Evolutionary conservation across 1,140 invertebrate species (phyloP), one percentile per base, ranked within the genome.

Genomic region (Medauroidea extradentata): DNA sequence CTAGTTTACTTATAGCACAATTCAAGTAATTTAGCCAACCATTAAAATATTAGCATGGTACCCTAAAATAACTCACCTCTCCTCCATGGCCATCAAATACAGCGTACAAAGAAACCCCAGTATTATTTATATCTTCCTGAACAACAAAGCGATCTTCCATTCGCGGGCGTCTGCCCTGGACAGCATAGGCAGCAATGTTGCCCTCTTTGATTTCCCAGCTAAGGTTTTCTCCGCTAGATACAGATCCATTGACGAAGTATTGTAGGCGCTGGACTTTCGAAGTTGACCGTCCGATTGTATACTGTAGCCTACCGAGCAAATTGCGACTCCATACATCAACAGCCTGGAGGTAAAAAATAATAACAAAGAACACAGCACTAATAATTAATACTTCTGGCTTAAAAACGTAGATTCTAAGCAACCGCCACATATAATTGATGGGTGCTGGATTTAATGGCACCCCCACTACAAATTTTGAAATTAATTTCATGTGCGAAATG

Each of bases 51-150:
- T n/a, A n/a, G n/a, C n/a, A n/a, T n/a, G n/a, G n/a, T n/a, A n/a
- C n/a, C n/a, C n/a, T n/a, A n/a, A n/a, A 25, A 24, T 23, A 7
- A 25, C 38, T 71, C 77, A 88, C 86, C 76, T 95, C 90, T 50
- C 94, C 94, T 53, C 94, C 94, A 75, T 97, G 94, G 0, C 94
- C 94, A 80, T 97, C 94, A 75, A 96, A 96, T 54, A 96, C 85
- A 39, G 92, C 93, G 79, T 92, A 96, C 46, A 96, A 78, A 1
- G 90, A 87, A 51, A 94, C 85, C 23, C 85, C 86, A 55, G 73
- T 75, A 44, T 74, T 67, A 66, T 86, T 84, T 27, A 89, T 84
- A 67, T 91, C 86, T 70, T 87, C 83, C 60, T 90, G 84, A 29
- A 92, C 83, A 42, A 90, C 88, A 73, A 91, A 93, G 64, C 93